These are phyloP conservation scores for Thymallus thymallus DNA, from an alignment of 2,113 vertebrate species.

Conservation along the genomic window DNA sequence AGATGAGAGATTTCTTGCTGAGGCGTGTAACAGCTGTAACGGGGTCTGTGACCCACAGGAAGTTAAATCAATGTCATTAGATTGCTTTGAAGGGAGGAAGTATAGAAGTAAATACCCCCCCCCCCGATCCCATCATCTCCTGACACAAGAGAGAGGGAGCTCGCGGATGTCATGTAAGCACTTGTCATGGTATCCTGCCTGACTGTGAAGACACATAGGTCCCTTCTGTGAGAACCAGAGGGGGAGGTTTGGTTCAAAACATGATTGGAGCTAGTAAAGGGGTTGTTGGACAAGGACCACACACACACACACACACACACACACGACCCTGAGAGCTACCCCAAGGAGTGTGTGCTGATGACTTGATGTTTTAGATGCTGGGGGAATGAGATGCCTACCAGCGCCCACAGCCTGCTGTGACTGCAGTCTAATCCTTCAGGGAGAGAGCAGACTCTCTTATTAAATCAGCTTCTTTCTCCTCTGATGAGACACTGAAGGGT, in stretches of 20 bases:
- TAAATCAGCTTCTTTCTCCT: too few relatives aligned
- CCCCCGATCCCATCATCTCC: constrained; percentile 16
- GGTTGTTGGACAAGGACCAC: background rate
- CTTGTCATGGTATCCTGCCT: constrained; percentile 55
- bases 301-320: background rate
- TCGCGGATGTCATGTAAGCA: too few relatives aligned
- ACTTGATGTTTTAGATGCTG: too few relatives aligned
- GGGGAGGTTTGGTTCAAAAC: constrained; percentile 18
- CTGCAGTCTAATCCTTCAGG: too few relatives aligned
- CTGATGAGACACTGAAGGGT: too few relatives aligned
- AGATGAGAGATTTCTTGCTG: background rate
- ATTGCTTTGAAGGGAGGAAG: constrained; percentile 3
- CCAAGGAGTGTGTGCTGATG: too few relatives aligned
- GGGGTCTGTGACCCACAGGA: background rate
- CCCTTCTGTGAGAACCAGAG: constrained; percentile 40
- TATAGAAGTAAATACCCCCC: constrained; percentile 22
- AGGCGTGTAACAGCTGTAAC: constrained; percentile 2
- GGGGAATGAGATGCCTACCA: too few relatives aligned
- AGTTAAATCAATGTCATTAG: constrained; percentile 17
- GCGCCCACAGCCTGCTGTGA: too few relatives aligned
- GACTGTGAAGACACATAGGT: constrained; percentile 40
- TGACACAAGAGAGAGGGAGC: constrained; percentile 10
- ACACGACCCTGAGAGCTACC: too few relatives aligned
- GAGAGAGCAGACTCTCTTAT: too few relatives aligned
- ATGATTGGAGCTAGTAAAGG: background rate